Conservation (phyloP, 2,797 vertebrate genomes). For the Tadarida brasiliensis region DNA sequence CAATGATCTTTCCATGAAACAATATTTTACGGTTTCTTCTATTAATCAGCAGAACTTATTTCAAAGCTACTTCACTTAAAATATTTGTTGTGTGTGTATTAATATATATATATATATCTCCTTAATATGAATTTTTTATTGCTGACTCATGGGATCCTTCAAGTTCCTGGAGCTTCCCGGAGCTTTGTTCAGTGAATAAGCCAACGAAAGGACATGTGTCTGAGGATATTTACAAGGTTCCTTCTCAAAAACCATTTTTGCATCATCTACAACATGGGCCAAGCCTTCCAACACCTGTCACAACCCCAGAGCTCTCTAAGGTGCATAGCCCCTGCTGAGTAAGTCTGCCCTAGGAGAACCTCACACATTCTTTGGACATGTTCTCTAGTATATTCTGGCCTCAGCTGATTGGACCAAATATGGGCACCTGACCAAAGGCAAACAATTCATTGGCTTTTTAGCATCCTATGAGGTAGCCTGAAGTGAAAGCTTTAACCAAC, state of each 20-base stretch:
- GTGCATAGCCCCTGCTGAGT: background rate
- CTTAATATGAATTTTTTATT: conserved; percentile 20
- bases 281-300: background rate
- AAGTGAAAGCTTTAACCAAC: background rate
- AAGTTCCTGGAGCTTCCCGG: background rate
- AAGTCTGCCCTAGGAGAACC: background rate
- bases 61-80: conserved; percentile 42
- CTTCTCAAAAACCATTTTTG: conserved; percentile 25
- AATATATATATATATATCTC: background rate
- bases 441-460: background rate
- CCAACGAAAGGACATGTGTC: background rate
- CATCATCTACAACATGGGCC: background rate
- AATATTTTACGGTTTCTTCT: background rate
- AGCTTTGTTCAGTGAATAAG: background rate
- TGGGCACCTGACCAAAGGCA: background rate
- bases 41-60: background rate
- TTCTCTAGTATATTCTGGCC: background rate
- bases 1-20: background rate
- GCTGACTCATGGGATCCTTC: background rate
- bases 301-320: background rate
- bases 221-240: background rate
- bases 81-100: background rate
- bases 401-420: background rate
- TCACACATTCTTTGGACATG: background rate
- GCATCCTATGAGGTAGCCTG: background rate